Base-by-base conservation (phyloP, 2,888 invertebrate genomes). In the Lymantria monacha region DNA sequence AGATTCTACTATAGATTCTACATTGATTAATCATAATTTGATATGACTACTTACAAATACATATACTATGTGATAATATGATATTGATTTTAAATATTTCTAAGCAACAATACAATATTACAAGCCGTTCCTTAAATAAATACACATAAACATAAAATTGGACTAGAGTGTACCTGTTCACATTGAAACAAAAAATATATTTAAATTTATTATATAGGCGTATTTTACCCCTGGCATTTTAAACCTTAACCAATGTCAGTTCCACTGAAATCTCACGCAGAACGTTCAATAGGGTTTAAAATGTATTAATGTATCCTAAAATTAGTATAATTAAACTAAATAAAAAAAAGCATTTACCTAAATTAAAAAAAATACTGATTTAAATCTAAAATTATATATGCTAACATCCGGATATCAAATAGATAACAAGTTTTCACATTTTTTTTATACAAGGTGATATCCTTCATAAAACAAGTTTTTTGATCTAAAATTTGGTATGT, bases 121-220 rank as follows among this genome's bases (percentile, higher is more conserved):
- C 2, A 22, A 22, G 2, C 22, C 22, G 22, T 22, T 22, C 22
- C 22, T 3, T 22, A 5, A 22, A 3, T 22, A 22, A 5, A 22
- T 22, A 22, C 22, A 22, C 22, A 22, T n/a, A 22, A 22, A 2
- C 58, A 67, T 41, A 58, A 61, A 55, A 63, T 59, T 60, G 53
- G 67, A 67, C 67, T 67, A 67, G 69, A 69, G 53, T 55, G 49
- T 58, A 57, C 53, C 56, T 63, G 61, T 51, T 53, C 52, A 52
- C 41, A 43, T n/a, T n/a, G n/a, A 61, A 22, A 3, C 3, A 22
- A 22, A 22, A 22, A 22, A 22, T 3, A 22, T 22, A 22, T 3
- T 3, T 3, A 22, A 22, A 22, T n/a, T n/a, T n/a, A n/a, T n/a
- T n/a, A n/a, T 3, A 22, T 22, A 22, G 22, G 5, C 22, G 22